Conservation (phyloP, 2,797 vertebrate species). For the Scomberomorus guttatus region DNA sequence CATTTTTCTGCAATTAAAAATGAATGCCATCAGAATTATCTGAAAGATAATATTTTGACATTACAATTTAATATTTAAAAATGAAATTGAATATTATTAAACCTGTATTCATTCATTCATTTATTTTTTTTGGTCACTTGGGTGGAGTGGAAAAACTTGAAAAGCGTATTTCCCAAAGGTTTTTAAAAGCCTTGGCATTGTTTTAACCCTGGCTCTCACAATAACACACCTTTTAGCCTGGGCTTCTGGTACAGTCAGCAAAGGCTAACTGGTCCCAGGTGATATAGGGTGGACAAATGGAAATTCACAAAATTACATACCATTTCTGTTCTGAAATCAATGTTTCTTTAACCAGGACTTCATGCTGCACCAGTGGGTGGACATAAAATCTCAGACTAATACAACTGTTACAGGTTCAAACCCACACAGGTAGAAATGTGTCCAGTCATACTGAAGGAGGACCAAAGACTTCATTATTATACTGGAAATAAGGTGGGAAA, state of each 20-base stretch:
- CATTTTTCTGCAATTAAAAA: too few species aligned
- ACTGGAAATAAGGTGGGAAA: neutral
- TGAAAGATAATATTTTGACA: neutral
- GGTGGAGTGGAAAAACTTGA: too few species aligned
- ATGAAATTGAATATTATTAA: neutral
- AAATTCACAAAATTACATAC: neutral
- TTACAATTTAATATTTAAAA: neutral
- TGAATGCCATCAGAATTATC: too few species aligned
- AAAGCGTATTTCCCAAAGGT: neutral
- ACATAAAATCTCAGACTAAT: slow-evolving; percentile 25
- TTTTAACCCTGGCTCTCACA: too few species aligned
- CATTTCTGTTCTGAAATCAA: neutral
- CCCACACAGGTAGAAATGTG: slow-evolving; percentile 42
- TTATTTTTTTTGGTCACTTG: too few species aligned
- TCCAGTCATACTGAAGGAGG: slow-evolving; percentile 25
- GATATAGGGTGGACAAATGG: neutral
- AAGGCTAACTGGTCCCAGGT: neutral
- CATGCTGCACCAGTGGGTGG: slow-evolving; percentile 31
- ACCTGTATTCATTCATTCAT: neutral
- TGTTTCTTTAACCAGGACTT: slow-evolving; percentile 37
- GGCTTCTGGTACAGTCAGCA: too few species aligned
- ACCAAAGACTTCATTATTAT: slow-evolving; percentile 16
- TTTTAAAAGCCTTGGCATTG: too few species aligned
- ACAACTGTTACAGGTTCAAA: slow-evolving; percentile 30
- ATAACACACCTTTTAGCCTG: too few species aligned